Evolutionary conservation across 2,888 invertebrate genomes (phyloP), one percentile per base, ranked within the genome.

Genomic region (Cephus runcator): DNA sequence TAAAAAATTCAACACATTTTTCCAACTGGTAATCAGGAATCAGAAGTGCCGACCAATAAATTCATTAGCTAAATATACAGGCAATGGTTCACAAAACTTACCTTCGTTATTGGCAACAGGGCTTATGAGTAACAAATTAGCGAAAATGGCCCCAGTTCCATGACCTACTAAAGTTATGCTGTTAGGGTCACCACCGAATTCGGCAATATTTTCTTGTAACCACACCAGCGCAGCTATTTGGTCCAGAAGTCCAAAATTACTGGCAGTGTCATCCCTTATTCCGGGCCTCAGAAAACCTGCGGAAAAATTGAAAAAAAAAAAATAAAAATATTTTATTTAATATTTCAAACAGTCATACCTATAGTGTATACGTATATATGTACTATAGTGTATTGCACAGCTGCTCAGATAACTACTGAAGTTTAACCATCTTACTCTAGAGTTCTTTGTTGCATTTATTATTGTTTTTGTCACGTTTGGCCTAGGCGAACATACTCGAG

Each of bases 201-300:
- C 95, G 12, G 93, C 96, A 68, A 99, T 97, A 91, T 99, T 99
- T 88, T 97, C 97, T 86, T 96, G 96, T 80, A 99, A 95, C 99
- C 99, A 99, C 83, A 97, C 95, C 71, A 99, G 92, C 0, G 98
- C 98, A 0, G 98, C 98, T 81, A 98, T 94, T 93, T 98, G 97
- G 92, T 99, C 99, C 80, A 98, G 94, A 12, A 99, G 93, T 3
- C 99, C 99, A 87, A 98, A 98, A 93, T 99, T 99, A 69, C 96
- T 96, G 31, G 95, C 94, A 0, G 95, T 94, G 79, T 95, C 94
- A 79, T 96, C 96, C 78, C 94, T 95, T 11, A 95, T 93, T 76
- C 96, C 96, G 3, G 96, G 96, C 83, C 96, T 95, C 90, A 97
- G 93, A 85, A 97, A 97, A 36, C 97, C 97, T 97, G 90, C 4